Percentiles rank a stretch among this genome's conserved stretches.
Evolutionary conservation across 2,888 invertebrate genomes (phyloP).

Genomic region (Odontothrips loti): DNA sequence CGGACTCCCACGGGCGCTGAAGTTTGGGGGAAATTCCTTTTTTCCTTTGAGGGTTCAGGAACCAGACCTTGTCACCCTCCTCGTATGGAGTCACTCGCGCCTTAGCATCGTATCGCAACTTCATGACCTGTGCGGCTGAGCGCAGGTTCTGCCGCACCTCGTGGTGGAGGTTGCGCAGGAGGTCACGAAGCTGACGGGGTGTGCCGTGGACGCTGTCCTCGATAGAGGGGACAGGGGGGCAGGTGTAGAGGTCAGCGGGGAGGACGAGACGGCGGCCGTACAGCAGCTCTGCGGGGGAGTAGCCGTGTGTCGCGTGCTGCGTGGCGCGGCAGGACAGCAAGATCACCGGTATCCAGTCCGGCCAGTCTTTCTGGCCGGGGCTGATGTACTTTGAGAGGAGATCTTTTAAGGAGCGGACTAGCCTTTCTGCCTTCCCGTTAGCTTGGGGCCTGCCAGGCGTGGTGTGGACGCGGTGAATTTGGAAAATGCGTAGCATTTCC

Average conservation of each 20-base stretch:
- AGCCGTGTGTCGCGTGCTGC: no score
- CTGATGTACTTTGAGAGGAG: background rate
- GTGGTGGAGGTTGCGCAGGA: background rate
- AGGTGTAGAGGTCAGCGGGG: background rate
- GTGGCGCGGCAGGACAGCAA: no score
- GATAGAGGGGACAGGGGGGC: background rate
- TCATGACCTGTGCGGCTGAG: background rate
- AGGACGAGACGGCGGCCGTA: background rate
- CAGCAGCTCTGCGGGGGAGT: conserved; percentile 1
- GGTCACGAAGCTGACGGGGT: background rate
- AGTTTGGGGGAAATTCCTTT: no score
- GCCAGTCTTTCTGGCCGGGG: no score
- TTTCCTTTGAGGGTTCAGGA: no score
- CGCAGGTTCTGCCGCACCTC: background rate
- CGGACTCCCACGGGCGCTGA: no score
- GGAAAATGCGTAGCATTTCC: background rate
- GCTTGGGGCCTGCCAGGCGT: background rate
- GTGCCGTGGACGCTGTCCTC: background rate
- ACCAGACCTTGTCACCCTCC: no score
- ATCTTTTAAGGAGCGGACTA: background rate
- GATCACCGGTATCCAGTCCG: no score
- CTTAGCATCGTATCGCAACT: no score
- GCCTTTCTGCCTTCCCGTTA: background rate
- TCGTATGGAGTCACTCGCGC: background rate
- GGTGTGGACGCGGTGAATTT: background rate